phyloP scores from a whole-genome alignment of 1,140 invertebrate species.

The Drosophila sp. region DNA sequence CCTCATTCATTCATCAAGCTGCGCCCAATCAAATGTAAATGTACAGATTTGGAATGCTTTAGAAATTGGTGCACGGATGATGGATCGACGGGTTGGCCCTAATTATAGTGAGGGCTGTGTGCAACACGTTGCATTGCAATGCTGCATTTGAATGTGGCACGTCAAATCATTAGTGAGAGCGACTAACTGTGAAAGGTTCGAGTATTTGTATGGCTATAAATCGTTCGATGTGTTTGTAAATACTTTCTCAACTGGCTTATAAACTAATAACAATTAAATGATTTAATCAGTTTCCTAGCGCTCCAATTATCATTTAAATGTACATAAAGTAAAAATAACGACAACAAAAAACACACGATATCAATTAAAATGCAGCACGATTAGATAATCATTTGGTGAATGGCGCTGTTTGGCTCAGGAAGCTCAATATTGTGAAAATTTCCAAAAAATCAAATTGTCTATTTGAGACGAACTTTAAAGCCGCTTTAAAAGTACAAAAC shows the following conservation, averaged over 20 bases:
- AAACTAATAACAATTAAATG: constrained; percentile 9
- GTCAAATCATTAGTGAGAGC: neutral
- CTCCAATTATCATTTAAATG: constrained; percentile 42
- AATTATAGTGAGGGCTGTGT: constrained; percentile 39
- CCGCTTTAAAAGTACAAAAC: constrained; percentile 12
- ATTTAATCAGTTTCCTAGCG: constrained; percentile 28
- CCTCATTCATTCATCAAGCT: constrained; percentile 31
- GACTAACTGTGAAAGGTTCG: constrained; percentile 40
- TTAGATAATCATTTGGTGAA: constrained; percentile 54
- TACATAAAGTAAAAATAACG: constrained; percentile 30
- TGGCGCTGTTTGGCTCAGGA: constrained; percentile 41
- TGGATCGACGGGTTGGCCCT: constrained; percentile 34
- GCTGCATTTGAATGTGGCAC: constrained; percentile 6
- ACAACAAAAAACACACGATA: constrained; percentile 21
- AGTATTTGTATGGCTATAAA: neutral
- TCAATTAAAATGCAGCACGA: constrained; percentile 46
- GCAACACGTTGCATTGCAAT: constrained; percentile 28
- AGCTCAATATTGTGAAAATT: constrained; percentile 37
- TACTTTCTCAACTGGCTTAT: constrained; percentile 22
- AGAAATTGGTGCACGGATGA: constrained; percentile 35
- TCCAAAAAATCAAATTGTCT: constrained; percentile 30
- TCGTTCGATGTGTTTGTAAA: constrained; percentile 1
- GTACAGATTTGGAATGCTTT: constrained; percentile 25
- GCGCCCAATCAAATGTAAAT: constrained; percentile 39
- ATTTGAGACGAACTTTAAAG: constrained; percentile 27